A percentile compares a stretch with the other conserved stretches of the same genome.
Conservation (phyloP, 2,113 vertebrate species). For the Neolamprologus ventralis region DNA sequence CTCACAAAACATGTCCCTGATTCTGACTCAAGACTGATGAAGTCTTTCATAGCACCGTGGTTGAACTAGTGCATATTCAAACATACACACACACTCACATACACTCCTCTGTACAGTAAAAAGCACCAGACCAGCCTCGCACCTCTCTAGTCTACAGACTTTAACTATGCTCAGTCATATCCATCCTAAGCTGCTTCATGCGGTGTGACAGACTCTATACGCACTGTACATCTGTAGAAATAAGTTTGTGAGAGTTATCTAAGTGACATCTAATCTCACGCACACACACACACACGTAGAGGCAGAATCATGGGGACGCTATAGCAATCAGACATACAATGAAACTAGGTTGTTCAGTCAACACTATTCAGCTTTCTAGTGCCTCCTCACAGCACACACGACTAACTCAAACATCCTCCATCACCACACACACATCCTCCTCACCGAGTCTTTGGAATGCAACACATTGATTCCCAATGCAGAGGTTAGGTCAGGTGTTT, state of each 20-base stretch:
- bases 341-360: slow-evolving; percentile 21
- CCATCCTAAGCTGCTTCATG: not conserved
- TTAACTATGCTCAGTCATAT: not conserved
- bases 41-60: slow-evolving; percentile 69
- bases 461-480: slow-evolving; percentile 38
- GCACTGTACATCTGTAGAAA: not conserved
- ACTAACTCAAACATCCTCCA: slow-evolving; percentile 24
- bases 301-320: slow-evolving; percentile 14
- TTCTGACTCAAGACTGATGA: slow-evolving; percentile 55
- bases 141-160: not conserved
- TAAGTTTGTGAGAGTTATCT: not conserved
- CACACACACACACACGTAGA: not conserved
- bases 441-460: slow-evolving; percentile 67
- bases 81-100: slow-evolving; percentile 3
- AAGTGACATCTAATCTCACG: not conserved
- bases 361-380: slow-evolving; percentile 10
- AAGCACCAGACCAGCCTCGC: slow-evolving; percentile 10
- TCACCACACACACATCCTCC: not conserved
- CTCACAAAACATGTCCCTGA: slow-evolving; percentile 63
- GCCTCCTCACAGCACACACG: not conserved
- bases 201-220: not conserved
- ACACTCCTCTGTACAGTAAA: slow-evolving; percentile 40
- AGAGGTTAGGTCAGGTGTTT: not conserved
- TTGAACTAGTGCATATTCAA: slow-evolving; percentile 53
- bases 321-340: not conserved